Evolutionary conservation across 1,140 invertebrate genomes (phyloP), one percentile per base, ranked within the genome.

Genomic region (Caerostris darwini): DNA sequence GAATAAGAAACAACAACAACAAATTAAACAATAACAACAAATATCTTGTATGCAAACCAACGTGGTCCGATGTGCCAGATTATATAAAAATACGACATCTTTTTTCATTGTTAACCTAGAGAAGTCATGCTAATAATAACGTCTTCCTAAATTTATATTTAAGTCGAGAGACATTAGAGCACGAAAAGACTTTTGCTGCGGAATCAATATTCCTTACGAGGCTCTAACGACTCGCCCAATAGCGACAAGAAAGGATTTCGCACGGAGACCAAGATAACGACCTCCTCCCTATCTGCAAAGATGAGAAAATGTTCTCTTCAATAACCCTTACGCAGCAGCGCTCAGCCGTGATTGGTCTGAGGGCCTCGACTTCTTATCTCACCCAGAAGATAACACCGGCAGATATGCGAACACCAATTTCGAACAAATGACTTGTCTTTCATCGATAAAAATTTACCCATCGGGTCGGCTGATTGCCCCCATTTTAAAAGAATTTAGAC

Each of bases 401-500:
- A 61, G 87, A 89, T 89, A 89, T 67, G 64, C 53, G 61, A 89
- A 50, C 64, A 89, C 64, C 87, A 69, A 69, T 89, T 89, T 7
- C 87, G 53, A 69, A 67, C 61, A 89, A 69, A 89, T 67, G 59
- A 67, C 53, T 88, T 64, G 19, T 83, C 14, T 67, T 6, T 67
- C 61, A 17, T 88, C 87, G 87, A 89, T 89, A 89, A 69, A 89
- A 89, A 89, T 89, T 89, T 61, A n/a, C 59, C 85, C 53, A 69
- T 69, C 87, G 87, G 61, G 61, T 89, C 8, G 81, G 14, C 57
- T 71, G 87, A 89, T 89, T 89, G 87, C 61, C n/a, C 56, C 64
- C 64, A 89, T 89, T 89, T 89, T 67, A 89, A 83, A 89, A 89
- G 87, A 89, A 89, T 89, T 89, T 89, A 89, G 87, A 53, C 34